Base-by-base conservation (phyloP, 2,888 invertebrate genomes). In the Tipula lateralis region DNA sequence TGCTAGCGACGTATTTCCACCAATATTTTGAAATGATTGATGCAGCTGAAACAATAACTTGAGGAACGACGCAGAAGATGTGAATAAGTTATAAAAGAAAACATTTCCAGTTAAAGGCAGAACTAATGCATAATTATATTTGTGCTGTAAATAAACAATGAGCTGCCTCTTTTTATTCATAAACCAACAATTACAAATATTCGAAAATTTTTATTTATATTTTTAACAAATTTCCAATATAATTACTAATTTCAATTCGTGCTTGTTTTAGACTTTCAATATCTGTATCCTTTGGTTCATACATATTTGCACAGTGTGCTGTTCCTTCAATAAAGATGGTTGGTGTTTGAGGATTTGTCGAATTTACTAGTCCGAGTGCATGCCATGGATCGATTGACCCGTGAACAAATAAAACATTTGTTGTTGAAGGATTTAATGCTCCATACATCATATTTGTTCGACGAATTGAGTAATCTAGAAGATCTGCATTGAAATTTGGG, bases 301-400 rank as follows among this genome's bases (percentile, higher is more conserved):
- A 97, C 96, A 97, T 96, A 88, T 97, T 95, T 0, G 97, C 97
- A 90, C 97, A 98, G 89, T 98, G 97, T 5, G 97, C 97, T n/a
- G 97, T 96, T 95, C 96, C 96, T 88, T 93, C 91, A 50, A 96
- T 96, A 86, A 91, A 95, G 87, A 96, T 94, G 12, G 94, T 94
- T 13, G 95, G 95, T 1, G 93, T 92, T 36, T 88, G 87, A 0
- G 87, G 84, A 85, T 92, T 91, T 3, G 89, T 87, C 0, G 94
- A 93, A 50, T 91, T 88, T 0, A 92, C 94, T 84, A 96, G 92
- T 7, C 96, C 96, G 30, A 96, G 90, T 0, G 94, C 94, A 90
- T 96, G 96, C 96, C 96, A 96, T 0, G 96, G 96, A 91, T 98
- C 97, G 84, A 97, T 93, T 0, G 95, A 94, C 29, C 97, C 97